phyloP scores from a whole-genome alignment of 2,797 vertebrate genomes.

The Vespertilio murinus region DNA sequence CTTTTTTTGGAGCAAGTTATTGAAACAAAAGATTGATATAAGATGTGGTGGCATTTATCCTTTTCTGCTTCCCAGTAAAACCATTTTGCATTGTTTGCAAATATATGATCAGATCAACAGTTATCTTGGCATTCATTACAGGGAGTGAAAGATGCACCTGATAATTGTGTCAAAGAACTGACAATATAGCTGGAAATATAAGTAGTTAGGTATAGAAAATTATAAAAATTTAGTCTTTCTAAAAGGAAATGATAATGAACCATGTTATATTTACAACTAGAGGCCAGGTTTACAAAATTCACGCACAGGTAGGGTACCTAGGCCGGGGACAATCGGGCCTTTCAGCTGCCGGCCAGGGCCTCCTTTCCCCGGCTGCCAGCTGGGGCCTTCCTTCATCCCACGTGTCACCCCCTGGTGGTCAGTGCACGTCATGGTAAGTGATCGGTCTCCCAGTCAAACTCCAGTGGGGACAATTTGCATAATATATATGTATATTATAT shows the following conservation, averaged over 20 bases:
- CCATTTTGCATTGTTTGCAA: not conserved
- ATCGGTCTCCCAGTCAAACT: no score
- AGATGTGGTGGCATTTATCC: not conserved
- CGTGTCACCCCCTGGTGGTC: no score
- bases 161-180: not conserved
- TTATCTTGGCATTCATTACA: not conserved
- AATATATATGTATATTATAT: no score
- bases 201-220: not conserved
- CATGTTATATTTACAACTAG: not conserved
- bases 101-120: not conserved
- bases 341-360: no score
- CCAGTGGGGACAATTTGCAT: no score
- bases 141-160: not conserved
- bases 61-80: not conserved
- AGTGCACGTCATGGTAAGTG: no score
- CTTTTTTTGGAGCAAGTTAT: not conserved
- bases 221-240: not conserved
- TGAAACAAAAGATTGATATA: not conserved
- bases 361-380: no score
- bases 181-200: not conserved
- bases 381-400: no score
- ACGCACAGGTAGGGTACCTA: no score
- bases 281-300: no score
- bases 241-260: not conserved
- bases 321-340: no score